Conservation (phyloP, 2,888 invertebrate genomes). For the Sesia apiformis region DNA sequence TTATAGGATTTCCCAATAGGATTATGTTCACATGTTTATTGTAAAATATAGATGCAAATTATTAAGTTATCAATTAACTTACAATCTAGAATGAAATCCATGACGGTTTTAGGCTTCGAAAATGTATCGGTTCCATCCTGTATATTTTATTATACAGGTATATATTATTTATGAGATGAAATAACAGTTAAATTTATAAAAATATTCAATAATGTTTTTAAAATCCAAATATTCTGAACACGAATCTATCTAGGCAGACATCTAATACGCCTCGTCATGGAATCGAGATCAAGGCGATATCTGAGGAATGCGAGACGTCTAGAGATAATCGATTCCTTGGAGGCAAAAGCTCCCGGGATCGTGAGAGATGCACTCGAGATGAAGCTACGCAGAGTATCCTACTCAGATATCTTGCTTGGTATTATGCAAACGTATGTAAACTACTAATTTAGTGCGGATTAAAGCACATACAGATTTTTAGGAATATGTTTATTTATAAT, state of each 20-base stretch:
- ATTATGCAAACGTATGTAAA: neutral
- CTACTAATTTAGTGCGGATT: neutral
- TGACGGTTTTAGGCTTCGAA: too few species aligned
- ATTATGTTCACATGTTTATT: too few species aligned
- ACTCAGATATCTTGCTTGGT: constrained; percentile 4
- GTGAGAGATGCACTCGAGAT: constrained; percentile 39
- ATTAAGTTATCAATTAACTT: too few species aligned
- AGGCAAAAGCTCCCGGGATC: constrained; percentile 33
- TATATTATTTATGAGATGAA: too few species aligned
- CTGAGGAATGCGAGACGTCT: constrained; percentile 42
- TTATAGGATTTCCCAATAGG: too few species aligned
- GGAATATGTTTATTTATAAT: too few species aligned
- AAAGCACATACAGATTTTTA: neutral
- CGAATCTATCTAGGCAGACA: constrained; percentile 12
- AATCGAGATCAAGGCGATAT: constrained; percentile 37
- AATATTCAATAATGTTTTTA: neutral
- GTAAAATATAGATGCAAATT: too few species aligned
- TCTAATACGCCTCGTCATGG: constrained; percentile 31
- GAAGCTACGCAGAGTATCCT: constrained; percentile 23
- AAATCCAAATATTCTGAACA: neutral
- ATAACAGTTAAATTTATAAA: neutral
- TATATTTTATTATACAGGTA: too few species aligned
- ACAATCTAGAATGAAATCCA: too few species aligned
- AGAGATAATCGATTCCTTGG: constrained; percentile 46
- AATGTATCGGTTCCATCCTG: too few species aligned